Evolutionary conservation across 2,888 invertebrate genomes (phyloP).

Genomic region (Eupsilia transversa): DNA sequence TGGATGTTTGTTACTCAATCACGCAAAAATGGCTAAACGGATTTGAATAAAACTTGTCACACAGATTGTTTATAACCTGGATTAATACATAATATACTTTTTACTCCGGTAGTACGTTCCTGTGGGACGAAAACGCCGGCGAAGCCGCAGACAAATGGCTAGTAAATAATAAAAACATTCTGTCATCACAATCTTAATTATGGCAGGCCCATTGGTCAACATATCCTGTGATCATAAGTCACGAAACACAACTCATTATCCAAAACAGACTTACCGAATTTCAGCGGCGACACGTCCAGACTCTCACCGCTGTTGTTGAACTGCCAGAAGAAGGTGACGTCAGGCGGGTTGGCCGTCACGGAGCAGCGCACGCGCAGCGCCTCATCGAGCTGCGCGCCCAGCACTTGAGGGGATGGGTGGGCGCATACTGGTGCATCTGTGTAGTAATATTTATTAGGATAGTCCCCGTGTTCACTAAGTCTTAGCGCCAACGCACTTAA

Average conservation of each 20-base stretch:
- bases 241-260: not conserved
- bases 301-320: slow-evolving; percentile 97
- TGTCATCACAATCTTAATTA: not conserved
- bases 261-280: slow-evolving; percentile 81
- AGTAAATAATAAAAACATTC: not conserved
- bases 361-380: slow-evolving; percentile 95
- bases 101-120: too few relatives aligned
- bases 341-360: slow-evolving; percentile 96
- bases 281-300: slow-evolving; percentile 94
- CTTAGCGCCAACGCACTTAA: not conserved
- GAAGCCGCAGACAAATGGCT: too few relatives aligned
- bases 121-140: too few relatives aligned
- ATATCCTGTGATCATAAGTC: not conserved
- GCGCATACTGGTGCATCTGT: slow-evolving; percentile 96
- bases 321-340: slow-evolving; percentile 96
- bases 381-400: slow-evolving; percentile 96
- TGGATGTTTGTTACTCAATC: too few relatives aligned
- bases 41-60: too few relatives aligned
- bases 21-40: too few relatives aligned
- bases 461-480: not conserved
- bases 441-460: not conserved
- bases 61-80: too few relatives aligned
- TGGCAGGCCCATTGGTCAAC: not conserved
- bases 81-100: too few relatives aligned
- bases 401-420: slow-evolving; percentile 93